These are phyloP conservation scores for Macrophya annulata DNA, from an alignment of 2,888 invertebrate species.

Conservation along the genomic window DNA sequence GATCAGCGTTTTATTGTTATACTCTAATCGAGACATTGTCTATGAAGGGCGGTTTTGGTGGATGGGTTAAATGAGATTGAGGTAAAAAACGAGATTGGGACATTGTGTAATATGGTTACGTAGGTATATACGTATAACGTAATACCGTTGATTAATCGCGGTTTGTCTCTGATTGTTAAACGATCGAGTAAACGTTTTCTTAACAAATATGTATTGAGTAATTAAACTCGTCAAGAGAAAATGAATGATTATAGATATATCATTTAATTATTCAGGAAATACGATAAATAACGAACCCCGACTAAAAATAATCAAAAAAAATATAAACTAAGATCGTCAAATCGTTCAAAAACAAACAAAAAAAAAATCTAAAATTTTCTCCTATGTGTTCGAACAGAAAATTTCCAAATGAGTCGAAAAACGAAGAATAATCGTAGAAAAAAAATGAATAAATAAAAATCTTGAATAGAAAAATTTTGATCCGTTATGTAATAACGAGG, in stretches of 20 bases:
- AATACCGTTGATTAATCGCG: neutral
- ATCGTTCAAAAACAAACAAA: neutral
- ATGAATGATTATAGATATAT: neutral
- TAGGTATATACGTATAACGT: too few species aligned
- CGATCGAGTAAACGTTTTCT: neutral
- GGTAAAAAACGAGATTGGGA: conserved; percentile 69
- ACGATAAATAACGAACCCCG: too few species aligned
- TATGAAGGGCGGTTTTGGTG: conserved; percentile 61
- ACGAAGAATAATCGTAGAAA: neutral
- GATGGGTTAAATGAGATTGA: conserved; percentile 68
- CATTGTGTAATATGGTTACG: neutral
- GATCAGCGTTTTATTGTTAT: conserved; percentile 64
- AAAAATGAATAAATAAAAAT: neutral
- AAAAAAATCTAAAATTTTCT: neutral
- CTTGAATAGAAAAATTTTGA: neutral
- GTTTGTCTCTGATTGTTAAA: neutral
- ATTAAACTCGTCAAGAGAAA: neutral
- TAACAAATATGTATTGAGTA: neutral
- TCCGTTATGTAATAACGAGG: neutral
- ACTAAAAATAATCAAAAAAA: too few species aligned
- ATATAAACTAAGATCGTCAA: too few species aligned
- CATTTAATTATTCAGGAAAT: too few species aligned
- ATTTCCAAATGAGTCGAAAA: too few species aligned
- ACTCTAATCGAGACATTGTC: conserved; percentile 74
- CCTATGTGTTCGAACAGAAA: too few species aligned